phyloP scores from a whole-genome alignment of 1,140 invertebrate species.

The Apis mellifera region DNA sequence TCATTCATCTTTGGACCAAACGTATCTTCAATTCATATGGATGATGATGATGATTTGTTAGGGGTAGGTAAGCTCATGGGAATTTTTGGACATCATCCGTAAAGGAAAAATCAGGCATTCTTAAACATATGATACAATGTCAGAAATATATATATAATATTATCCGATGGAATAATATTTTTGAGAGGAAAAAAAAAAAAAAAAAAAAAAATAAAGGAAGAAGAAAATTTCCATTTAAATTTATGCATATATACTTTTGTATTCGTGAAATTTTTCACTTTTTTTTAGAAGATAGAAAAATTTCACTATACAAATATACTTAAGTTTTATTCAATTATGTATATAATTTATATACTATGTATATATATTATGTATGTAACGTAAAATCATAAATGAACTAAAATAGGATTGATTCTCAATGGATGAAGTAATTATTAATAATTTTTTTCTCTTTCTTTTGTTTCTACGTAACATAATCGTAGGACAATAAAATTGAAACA shows the following conservation, averaged over 20 bases:
- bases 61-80: not conserved
- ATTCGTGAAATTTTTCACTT: constrained; percentile 10
- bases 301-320: constrained; percentile 18
- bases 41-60: not conserved
- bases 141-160: not conserved
- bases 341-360: not conserved
- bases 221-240: not conserved
- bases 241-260: not conserved
- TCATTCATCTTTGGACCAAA: constrained; percentile 8
- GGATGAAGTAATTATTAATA: not conserved
- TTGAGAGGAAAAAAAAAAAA: not conserved
- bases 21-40: not conserved
- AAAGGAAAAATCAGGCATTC: constrained; percentile 38
- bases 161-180: not conserved
- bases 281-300: constrained; percentile 15
- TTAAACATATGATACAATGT: constrained; percentile 38
- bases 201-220: not conserved
- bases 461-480: not conserved
- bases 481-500: not conserved
- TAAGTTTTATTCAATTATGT: not conserved
- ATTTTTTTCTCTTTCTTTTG: not conserved
- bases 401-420: not conserved
- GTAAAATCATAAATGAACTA: constrained; percentile 22
- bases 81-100: not conserved
- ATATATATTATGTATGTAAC: not conserved